These are phyloP conservation scores for Melieria crassipennis DNA, from an alignment of 2,888 invertebrate species.

Conservation along the genomic window DNA sequence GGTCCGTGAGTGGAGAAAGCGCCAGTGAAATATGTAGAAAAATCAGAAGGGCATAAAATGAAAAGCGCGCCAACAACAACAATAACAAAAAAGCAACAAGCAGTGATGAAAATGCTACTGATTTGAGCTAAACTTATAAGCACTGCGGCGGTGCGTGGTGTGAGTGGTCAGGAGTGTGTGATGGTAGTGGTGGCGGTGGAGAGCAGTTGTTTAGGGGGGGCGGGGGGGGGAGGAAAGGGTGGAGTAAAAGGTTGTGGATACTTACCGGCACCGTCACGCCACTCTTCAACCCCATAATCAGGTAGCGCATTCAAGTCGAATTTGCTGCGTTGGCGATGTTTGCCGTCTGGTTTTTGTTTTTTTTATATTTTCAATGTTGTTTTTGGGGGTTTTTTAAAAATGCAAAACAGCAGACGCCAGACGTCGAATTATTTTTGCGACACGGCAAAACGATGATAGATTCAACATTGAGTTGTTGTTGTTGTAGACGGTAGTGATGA, in stretches of 20 bases:
- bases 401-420: slow-evolving; percentile 6
- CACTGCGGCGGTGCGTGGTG: no score
- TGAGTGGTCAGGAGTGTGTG: no score
- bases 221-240: not conserved
- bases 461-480: not conserved
- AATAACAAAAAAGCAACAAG: no score
- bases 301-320: slow-evolving; percentile 71
- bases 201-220: no score
- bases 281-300: slow-evolving; percentile 79
- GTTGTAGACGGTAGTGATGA: not conserved
- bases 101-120: no score
- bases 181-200: no score
- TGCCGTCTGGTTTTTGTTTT: slow-evolving; percentile 58
- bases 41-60: no score
- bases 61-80: no score
- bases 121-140: no score
- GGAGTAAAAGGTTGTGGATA: slow-evolving; percentile 34
- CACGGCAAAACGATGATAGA: slow-evolving; percentile 3
- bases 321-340: slow-evolving; percentile 65
- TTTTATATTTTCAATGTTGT: slow-evolving; percentile 29
- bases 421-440: slow-evolving; percentile 13
- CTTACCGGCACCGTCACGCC: slow-evolving; percentile 71
- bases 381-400: slow-evolving; percentile 27
- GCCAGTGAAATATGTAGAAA: no score
- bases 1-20: no score